Conservation (phyloP, 2,888 invertebrate genomes). For the Branchinecta sandiegonensis region DNA sequence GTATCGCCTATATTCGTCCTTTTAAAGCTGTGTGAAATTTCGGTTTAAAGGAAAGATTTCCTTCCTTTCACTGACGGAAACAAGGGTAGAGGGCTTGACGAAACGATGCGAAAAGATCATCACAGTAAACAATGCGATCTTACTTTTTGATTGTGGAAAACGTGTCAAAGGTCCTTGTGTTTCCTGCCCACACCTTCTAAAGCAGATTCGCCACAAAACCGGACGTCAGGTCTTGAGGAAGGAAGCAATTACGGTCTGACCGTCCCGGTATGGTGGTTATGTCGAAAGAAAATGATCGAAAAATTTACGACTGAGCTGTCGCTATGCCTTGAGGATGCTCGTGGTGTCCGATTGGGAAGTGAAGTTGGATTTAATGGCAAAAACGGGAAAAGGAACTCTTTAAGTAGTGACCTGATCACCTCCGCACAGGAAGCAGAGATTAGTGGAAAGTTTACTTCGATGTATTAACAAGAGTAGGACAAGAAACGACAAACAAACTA, state of each 20-base stretch:
- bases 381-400: no score
- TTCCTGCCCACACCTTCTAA: not conserved
- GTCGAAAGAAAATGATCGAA: not conserved
- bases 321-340: not conserved
- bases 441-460: no score
- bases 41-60: slow-evolving; percentile 10
- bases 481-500: no score
- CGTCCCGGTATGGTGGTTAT: slow-evolving; percentile 4
- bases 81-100: slow-evolving; percentile 9
- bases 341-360: no score
- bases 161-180: slow-evolving; percentile 11
- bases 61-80: not conserved
- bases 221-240: slow-evolving; percentile 16
- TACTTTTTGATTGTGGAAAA: slow-evolving; percentile 13
- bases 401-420: no score
- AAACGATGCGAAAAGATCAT: slow-evolving; percentile 15
- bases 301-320: slow-evolving; percentile 7
- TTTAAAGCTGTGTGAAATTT: not conserved
- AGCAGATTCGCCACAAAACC: not conserved
- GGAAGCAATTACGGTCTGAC: not conserved
- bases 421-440: no score
- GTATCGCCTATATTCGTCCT: no score
- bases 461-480: no score
- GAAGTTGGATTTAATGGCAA: no score
- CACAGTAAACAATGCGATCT: slow-evolving; percentile 7